phyloP scores from a whole-genome alignment of 2,797 vertebrate species.

The Hyperoplus immaculatus region DNA sequence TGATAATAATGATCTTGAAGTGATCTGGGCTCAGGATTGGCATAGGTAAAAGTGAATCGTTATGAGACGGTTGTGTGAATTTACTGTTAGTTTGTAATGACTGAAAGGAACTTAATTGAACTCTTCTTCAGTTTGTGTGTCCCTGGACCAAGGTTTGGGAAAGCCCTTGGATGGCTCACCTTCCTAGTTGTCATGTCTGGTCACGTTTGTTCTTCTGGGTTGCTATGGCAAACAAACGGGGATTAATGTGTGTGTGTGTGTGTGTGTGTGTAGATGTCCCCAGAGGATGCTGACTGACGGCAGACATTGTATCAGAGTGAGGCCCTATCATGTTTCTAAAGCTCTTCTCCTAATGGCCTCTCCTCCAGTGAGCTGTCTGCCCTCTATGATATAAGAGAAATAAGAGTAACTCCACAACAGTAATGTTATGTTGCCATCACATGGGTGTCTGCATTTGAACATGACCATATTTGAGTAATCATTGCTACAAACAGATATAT shows the following conservation, averaged over 20 bases:
- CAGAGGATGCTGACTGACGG: conserved; percentile 53
- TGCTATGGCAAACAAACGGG: conserved; percentile 44
- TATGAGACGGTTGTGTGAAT: neutral
- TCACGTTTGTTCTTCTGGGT: conserved; percentile 23
- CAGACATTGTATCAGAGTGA: conserved; percentile 45
- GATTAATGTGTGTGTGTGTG: conserved; percentile 7
- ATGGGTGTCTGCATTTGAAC: neutral
- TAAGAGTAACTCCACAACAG: neutral
- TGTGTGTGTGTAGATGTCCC: conserved; percentile 37
- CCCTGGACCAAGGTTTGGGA: neutral
- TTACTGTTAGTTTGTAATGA: neutral
- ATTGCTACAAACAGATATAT: neutral
- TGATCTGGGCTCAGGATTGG: neutral
- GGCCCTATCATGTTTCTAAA: conserved; percentile 61
- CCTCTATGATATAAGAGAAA: conserved; percentile 2
- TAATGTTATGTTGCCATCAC: conserved; percentile 6
- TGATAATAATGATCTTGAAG: neutral
- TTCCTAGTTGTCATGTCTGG: neutral
- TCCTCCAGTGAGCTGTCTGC: neutral
- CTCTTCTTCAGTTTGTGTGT: neutral
- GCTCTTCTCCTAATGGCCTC: conserved; percentile 53
- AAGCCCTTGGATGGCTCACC: neutral
- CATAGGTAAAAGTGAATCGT: neutral
- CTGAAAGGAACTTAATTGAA: neutral
- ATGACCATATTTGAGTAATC: neutral